Evolutionary conservation across 2,113 vertebrate genomes (phyloP).

Genomic region (Silurus glanis): DNA sequence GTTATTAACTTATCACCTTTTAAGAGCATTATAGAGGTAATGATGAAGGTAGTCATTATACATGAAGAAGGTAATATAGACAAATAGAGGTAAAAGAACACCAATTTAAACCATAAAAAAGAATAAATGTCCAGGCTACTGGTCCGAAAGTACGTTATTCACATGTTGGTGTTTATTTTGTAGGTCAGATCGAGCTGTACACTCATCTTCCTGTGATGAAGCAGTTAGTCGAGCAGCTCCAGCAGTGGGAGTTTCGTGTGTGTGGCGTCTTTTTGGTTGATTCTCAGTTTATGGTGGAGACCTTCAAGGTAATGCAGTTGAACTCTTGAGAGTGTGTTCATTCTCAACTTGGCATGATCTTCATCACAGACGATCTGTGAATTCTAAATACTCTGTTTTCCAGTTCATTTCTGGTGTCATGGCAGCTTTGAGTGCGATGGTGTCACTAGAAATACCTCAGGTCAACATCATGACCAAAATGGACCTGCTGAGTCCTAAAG

Average conservation of each 20-base stretch:
- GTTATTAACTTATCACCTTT: conserved; percentile 63
- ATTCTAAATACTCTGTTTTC: conserved; percentile 30
- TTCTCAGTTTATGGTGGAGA: conserved; percentile 98
- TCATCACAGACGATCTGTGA: neutral
- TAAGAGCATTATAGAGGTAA: neutral
- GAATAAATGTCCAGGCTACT: neutral
- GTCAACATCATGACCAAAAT: conserved; percentile 99
- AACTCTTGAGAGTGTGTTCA: neutral
- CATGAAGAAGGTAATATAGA: no score
- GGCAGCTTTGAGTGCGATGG: conserved; percentile 94
- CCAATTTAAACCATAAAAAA: neutral
- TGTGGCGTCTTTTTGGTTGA: conserved; percentile 97
- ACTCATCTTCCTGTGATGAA: conserved; percentile 97
- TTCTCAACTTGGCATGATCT: neutral
- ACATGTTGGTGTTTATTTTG: neutral
- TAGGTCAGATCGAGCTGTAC: conserved; percentile 98
- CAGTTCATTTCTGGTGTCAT: conserved; percentile 96
- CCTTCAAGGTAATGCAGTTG: conserved; percentile 83
- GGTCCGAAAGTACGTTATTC: neutral
- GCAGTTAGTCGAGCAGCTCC: conserved; percentile 91
- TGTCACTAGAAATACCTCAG: conserved; percentile 92
- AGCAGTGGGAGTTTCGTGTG: conserved; percentile 96
- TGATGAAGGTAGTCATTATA: no score
- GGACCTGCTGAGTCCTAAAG: conserved; percentile 92
- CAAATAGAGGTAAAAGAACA: neutral